Evolutionary conservation across 2,888 invertebrate species (phyloP).

Genomic region (Drosophila greeni): DNA sequence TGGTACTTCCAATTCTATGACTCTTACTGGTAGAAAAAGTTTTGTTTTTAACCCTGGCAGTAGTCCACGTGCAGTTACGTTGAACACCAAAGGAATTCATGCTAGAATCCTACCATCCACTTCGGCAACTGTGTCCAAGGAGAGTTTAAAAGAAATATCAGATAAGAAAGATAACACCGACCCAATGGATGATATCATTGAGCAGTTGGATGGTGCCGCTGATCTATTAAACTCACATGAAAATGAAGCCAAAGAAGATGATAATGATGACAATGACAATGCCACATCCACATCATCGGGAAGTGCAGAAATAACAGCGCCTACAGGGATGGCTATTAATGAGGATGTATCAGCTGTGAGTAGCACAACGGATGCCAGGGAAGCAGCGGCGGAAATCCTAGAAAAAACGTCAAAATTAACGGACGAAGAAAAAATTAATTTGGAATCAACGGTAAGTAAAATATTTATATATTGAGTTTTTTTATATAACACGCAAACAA

Average conservation of each 20-base stretch:
- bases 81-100: slow-evolving; percentile 54
- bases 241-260: slow-evolving; percentile 18
- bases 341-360: slow-evolving; percentile 61
- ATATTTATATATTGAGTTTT: background rate
- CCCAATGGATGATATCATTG: slow-evolving; percentile 77
- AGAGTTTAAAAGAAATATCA: slow-evolving; percentile 38
- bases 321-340: slow-evolving; percentile 9
- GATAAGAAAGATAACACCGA: slow-evolving; percentile 66
- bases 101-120: slow-evolving; percentile 30
- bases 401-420: background rate
- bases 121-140: slow-evolving; percentile 8
- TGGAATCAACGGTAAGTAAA: background rate
- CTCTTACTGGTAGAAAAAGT: slow-evolving; percentile 79
- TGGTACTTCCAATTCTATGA: slow-evolving; percentile 12
- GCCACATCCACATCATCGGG: slow-evolving; percentile 27
- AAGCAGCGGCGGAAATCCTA: slow-evolving; percentile 2
- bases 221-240: slow-evolving; percentile 50
- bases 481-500: too few species aligned
- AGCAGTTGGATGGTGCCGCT: slow-evolving; percentile 75
- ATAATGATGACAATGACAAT: slow-evolving; percentile 13
- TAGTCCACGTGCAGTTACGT: slow-evolving; percentile 66
- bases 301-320: slow-evolving; percentile 1
- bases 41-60: slow-evolving; percentile 78
- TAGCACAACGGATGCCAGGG: slow-evolving; percentile 52
- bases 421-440: background rate